Conservation (phyloP, 1,140 invertebrate genomes). For the Caligus rogercresseyi region DNA sequence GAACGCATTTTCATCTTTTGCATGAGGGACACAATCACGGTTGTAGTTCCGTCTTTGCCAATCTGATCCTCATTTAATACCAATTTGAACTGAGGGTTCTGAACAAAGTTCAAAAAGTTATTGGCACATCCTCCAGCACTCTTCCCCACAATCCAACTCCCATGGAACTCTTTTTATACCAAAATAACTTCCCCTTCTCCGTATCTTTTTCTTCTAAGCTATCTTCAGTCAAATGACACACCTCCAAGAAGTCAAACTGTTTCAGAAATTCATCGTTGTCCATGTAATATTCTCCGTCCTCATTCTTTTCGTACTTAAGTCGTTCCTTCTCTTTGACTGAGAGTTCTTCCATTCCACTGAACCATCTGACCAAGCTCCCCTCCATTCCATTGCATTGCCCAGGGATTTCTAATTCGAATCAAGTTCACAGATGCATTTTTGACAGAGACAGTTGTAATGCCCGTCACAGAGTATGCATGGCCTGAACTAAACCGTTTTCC, state of each 20-base stretch:
- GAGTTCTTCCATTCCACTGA: neutral
- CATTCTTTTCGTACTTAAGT: neutral
- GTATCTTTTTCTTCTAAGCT: neutral
- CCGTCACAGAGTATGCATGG: neutral
- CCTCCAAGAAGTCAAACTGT: neutral
- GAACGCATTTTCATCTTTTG: neutral
- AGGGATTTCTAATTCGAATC: neutral
- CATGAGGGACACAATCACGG: neutral
- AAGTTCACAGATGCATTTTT: neutral
- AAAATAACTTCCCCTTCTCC: neutral
- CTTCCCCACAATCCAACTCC: neutral
- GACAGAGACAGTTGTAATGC: neutral
- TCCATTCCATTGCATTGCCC: neutral
- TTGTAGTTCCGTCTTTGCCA: neutral
- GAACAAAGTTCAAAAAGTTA: neutral
- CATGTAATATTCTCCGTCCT: conserved; percentile 3
- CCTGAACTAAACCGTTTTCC: neutral
- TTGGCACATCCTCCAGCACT: neutral
- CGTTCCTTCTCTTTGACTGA: neutral
- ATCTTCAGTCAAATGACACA: conserved; percentile 6
- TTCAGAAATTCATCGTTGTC: neutral
- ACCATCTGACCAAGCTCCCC: neutral
- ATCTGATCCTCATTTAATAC: neutral
- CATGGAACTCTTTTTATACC: conserved; percentile 1
- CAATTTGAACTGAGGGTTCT: conserved; percentile 1